These are phyloP conservation scores for Pandemis heparana DNA, from an alignment of 2,888 invertebrate genomes.

Conservation along the genomic window DNA sequence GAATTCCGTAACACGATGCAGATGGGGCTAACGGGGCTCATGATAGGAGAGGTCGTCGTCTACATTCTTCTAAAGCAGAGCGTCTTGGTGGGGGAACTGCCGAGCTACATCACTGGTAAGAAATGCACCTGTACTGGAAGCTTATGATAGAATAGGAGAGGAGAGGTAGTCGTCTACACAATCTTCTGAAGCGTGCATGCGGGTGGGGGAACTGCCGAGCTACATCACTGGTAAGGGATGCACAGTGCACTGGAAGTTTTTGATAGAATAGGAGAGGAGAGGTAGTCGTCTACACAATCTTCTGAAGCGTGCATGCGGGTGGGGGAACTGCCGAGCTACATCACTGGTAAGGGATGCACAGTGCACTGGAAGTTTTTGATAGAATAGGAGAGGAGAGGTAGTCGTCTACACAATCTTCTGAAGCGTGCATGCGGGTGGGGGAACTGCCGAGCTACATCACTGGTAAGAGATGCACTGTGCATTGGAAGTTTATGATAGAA, in stretches of 20 bases:
- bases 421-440: constrained; percentile 19
- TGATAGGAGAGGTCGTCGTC: constrained; percentile 22
- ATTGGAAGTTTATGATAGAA: no score
- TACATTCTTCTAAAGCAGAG: constrained; percentile 31
- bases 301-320: constrained; percentile 21
- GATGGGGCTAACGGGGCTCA: constrained; percentile 10
- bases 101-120: constrained; percentile 29
- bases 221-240: constrained; percentile 27
- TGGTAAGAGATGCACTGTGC: constrained; percentile 2
- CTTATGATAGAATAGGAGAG: neutral
- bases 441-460: constrained; percentile 34
- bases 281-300: constrained; percentile 23
- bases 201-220: constrained; percentile 29
- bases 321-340: constrained; percentile 33
- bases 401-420: constrained; percentile 27
- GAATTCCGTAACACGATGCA: constrained; percentile 5
- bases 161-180: constrained; percentile 23
- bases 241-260: no score
- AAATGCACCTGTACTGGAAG: neutral
- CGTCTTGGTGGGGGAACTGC: constrained; percentile 29
- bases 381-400: constrained; percentile 7
- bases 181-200: constrained; percentile 22
- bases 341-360: constrained; percentile 17
- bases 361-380: no score
- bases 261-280: neutral